These are phyloP conservation scores for Oscarella lobularis DNA, from an alignment of 37 sponge, comb jelly and placozoan genomes.

Conservation along the genomic window DNA sequence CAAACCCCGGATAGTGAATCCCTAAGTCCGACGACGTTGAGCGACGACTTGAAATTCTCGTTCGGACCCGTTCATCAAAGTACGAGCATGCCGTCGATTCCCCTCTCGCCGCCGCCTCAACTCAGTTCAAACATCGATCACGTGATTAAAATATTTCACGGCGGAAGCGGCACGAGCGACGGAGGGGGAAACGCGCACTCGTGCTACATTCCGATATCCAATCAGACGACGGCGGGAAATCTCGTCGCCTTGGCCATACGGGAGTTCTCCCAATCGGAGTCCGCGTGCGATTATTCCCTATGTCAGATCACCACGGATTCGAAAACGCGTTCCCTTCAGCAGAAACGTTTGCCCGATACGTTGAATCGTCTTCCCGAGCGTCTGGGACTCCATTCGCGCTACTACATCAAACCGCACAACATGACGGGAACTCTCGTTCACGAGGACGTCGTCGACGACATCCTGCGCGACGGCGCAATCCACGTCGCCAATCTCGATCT, in stretches of 20 bases:
- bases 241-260: neutral
- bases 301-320: slow-evolving; percentile 1
- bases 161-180: too few relatives aligned
- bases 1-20: neutral
- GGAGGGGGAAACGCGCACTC: neutral
- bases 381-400: neutral
- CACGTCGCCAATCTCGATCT: neutral
- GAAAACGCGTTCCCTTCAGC: neutral
- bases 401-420: neutral
- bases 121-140: neutral
- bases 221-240: neutral
- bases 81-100: neutral
- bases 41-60: neutral
- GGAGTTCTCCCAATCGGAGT: neutral
- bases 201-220: neutral
- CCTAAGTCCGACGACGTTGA: neutral
- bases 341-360: neutral
- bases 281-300: neutral
- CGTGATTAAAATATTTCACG: neutral
- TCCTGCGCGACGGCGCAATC: neutral
- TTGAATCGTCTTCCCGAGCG: neutral
- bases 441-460: neutral
- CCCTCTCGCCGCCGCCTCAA: neutral
- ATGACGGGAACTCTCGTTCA: neutral
- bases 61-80: neutral